Percentiles rank a stretch among this genome's conserved stretches.
Conservation (phyloP, 1,140 invertebrate species). For the Pseudomyrmex cubaensis region DNA sequence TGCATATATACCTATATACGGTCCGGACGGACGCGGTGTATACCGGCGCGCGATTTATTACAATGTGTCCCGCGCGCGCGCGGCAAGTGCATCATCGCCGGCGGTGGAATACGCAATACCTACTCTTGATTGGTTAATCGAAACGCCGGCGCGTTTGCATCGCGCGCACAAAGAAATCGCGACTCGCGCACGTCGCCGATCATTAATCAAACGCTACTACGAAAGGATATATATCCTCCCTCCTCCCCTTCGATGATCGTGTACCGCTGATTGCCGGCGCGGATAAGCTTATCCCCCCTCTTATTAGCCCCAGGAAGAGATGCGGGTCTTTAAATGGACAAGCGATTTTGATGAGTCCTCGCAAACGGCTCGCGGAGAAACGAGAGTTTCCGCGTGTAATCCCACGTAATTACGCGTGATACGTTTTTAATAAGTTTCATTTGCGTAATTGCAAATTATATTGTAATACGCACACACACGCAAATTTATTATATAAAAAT, state of each 20-base stretch:
- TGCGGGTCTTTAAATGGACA: conserved; percentile 14
- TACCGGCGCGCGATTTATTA: conserved; percentile 41
- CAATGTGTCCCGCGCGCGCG: conserved; percentile 22
- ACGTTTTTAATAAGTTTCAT: not conserved
- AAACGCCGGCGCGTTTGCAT: conserved; percentile 51
- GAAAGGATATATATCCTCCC: conserved; percentile 45
- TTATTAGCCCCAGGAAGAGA: conserved; percentile 34
- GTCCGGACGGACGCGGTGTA: not conserved
- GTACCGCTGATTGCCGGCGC: conserved; percentile 57
- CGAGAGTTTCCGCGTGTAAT: not conserved
- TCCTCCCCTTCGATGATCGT: not conserved
- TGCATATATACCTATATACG: conserved; percentile 17
- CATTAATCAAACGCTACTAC: conserved; percentile 68
- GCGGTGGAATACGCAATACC: conserved; percentile 36
- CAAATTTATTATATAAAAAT: not conserved
- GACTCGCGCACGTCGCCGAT: conserved; percentile 48
- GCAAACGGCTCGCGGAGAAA: not conserved
- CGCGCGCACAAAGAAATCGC: conserved; percentile 55
- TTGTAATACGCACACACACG: not conserved
- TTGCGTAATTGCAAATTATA: not conserved
- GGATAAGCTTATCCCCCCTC: conserved; percentile 49
- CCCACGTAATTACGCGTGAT: not conserved
- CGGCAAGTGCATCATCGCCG: conserved; percentile 51
- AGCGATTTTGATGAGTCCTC: conserved; percentile 47
- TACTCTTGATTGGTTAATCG: conserved; percentile 58